Evolutionary conservation across 2,113 vertebrate genomes (phyloP), one percentile per base, ranked within the genome.

Genomic region (Macquaria australasica): DNA sequence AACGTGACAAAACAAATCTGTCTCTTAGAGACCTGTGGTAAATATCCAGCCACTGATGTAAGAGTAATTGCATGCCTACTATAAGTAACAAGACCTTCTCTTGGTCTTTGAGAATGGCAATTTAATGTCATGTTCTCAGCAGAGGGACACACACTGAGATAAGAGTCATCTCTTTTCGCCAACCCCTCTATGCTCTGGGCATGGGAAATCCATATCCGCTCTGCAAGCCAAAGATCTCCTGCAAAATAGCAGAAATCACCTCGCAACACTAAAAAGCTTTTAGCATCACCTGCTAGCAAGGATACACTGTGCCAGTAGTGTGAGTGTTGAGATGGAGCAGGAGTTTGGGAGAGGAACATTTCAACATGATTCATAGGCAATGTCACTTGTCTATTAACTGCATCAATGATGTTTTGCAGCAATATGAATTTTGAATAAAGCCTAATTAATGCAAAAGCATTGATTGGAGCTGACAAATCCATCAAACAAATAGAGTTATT

Each of bases 371-470:
- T 83, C 81, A 85, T 82, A 80, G 64, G 73, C 74, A 60, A 21
- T 39, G 56, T 55, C 67, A 75, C 81, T 84, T 84, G 77, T 89
- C 88, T 87, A 73, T 88, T 86, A 87, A 76, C 87, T 81, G 64
- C 85, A 73, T 89, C 81, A 75, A 79, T 89, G 79, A 81, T 77
- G 69, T 64, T 84, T 81, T 81, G 58, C 67, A 73, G 77, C 25
- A 77, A 59, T 79, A 87, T 86, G 77, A 84, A 91, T 93, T 89
- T 91, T 74, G 77, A 93, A 93, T 82, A 56, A 87, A 89, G 77
- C 77, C 68, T 90, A 82, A 91, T 90, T 88, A 89, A 91, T 88
- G 87, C 69, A 86, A 83, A 87, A 60, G 69, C 68, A 89, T 87
- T 87, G 85, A 93, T 89, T 70, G 79, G 50, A 73, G 83, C 75